A percentile compares a stretch with the other conserved stretches of the same genome.
phyloP scores from a whole-genome alignment of 1,140 invertebrate genomes.

The Sitophilus oryzae region DNA sequence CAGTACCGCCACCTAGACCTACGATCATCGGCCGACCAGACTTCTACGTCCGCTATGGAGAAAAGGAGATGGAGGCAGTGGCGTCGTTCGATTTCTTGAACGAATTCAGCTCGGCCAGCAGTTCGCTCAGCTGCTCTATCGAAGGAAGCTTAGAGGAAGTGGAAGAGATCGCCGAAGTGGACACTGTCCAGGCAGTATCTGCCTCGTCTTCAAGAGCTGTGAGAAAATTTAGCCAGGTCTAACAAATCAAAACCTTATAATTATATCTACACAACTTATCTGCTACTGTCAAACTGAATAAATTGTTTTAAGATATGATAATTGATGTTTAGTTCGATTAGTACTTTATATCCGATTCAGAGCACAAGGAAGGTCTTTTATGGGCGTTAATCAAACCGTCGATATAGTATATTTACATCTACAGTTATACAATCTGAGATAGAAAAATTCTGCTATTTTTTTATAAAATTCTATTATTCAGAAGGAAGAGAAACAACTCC shows the following conservation, averaged over 20 bases:
- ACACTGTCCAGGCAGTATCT: constrained; percentile 36
- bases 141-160: constrained; percentile 36
- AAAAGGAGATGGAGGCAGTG: constrained; percentile 68
- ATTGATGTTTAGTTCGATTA: too few relatives aligned
- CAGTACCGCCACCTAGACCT: constrained; percentile 45
- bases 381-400: too few relatives aligned
- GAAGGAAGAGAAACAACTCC: too few relatives aligned
- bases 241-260: constrained; percentile 38
- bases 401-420: too few relatives aligned
- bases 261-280: constrained; percentile 44
- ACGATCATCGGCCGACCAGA: constrained; percentile 68
- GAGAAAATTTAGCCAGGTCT: constrained; percentile 29
- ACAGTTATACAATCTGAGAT: too few relatives aligned
- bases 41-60: constrained; percentile 71
- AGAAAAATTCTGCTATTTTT: too few relatives aligned
- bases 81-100: constrained; percentile 74
- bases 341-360: too few relatives aligned
- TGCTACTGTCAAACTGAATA: constrained; percentile 41
- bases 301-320: too few relatives aligned
- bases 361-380: too few relatives aligned
- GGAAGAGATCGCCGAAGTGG: constrained; percentile 8
- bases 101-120: constrained; percentile 53
- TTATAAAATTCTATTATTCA: too few relatives aligned
- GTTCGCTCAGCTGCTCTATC: constrained; percentile 48
- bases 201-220: not conserved